These are phyloP conservation scores for Procambarus clarkii DNA, from an alignment of 1,140 invertebrate species.

Conservation along the genomic window DNA sequence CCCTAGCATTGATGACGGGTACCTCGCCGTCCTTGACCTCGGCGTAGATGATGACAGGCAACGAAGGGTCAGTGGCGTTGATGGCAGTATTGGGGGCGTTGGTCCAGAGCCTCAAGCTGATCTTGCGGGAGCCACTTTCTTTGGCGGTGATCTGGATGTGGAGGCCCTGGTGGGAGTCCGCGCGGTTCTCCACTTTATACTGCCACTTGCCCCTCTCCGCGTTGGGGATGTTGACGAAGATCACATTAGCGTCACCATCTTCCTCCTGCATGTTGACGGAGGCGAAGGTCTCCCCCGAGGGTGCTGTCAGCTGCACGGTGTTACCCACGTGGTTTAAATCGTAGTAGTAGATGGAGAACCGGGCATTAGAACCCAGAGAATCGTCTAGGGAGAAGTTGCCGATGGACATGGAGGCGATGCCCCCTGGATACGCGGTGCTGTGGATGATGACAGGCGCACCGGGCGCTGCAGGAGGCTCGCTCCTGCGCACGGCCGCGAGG, in stretches of 20 bases:
- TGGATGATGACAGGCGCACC: conserved; percentile 70
- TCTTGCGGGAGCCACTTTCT: conserved; percentile 61
- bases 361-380: conserved; percentile 71
- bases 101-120: conserved; percentile 71
- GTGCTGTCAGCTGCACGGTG: conserved; percentile 71
- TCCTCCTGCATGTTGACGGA: conserved; percentile 72
- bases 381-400: conserved; percentile 73
- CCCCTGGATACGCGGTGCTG: conserved; percentile 61
- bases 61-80: conserved; percentile 65
- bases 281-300: conserved; percentile 62
- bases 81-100: conserved; percentile 51
- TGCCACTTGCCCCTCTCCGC: conserved; percentile 70
- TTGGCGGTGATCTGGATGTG: conserved; percentile 68
- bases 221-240: conserved; percentile 70
- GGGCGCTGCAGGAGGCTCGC: conserved; percentile 60
- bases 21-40: conserved; percentile 73
- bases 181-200: conserved; percentile 71
- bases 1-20: conserved; percentile 74
- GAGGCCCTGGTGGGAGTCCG: conserved; percentile 71
- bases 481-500: conserved; percentile 57
- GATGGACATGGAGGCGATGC: conserved; percentile 71
- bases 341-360: conserved; percentile 73
- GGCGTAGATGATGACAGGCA: conserved; percentile 73
- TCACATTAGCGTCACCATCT: conserved; percentile 72
- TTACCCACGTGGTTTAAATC: conserved; percentile 72